These are phyloP conservation scores for Aulostomus chinensis DNA, from an alignment of 2,797 vertebrate species.

Conservation along the genomic window DNA sequence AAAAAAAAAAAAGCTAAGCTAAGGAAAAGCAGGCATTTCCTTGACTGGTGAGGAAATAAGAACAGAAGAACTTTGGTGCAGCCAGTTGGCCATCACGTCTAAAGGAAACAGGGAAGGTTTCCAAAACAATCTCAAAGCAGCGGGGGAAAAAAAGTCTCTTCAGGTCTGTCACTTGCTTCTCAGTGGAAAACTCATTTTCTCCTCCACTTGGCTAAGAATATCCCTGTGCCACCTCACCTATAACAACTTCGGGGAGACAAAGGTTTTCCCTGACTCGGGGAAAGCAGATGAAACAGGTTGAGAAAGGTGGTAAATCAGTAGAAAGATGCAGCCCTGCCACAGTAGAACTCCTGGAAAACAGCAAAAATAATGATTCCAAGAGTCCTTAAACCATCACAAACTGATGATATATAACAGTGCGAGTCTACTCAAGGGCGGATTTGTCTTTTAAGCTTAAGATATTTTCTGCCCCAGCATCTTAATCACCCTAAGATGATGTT, in stretches of 20 bases:
- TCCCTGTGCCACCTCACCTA: neutral
- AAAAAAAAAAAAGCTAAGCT: constrained; percentile 28
- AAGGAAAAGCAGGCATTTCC: constrained; percentile 48
- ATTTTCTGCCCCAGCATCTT: constrained; percentile 37
- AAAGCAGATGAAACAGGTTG: neutral
- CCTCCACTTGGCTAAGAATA: neutral
- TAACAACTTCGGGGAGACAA: neutral
- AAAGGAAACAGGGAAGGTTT: too few relatives aligned
- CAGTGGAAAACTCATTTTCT: neutral
- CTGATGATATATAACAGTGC: constrained; percentile 5
- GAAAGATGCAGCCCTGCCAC: neutral
- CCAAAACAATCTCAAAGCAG: too few relatives aligned
- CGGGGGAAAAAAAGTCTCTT: neutral
- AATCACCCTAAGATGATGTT: constrained; percentile 39
- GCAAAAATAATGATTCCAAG: constrained; percentile 1
- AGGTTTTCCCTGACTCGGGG: too few relatives aligned
- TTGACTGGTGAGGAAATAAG: neutral
- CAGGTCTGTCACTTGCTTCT: neutral
- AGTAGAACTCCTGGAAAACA: constrained; percentile 16
- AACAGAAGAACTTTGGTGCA: neutral
- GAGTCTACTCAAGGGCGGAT: constrained; percentile 5
- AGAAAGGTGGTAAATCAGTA: constrained; percentile 12
- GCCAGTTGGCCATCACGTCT: too few relatives aligned
- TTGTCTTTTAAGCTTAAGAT: constrained; percentile 25
- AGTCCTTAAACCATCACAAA: constrained; percentile 12